A percentile compares a stretch with the other conserved stretches of the same genome.
These are phyloP conservation scores for Paelopatides confundens DNA, from an alignment of 53 echinoderm and acorn worm species.

Conservation along the genomic window DNA sequence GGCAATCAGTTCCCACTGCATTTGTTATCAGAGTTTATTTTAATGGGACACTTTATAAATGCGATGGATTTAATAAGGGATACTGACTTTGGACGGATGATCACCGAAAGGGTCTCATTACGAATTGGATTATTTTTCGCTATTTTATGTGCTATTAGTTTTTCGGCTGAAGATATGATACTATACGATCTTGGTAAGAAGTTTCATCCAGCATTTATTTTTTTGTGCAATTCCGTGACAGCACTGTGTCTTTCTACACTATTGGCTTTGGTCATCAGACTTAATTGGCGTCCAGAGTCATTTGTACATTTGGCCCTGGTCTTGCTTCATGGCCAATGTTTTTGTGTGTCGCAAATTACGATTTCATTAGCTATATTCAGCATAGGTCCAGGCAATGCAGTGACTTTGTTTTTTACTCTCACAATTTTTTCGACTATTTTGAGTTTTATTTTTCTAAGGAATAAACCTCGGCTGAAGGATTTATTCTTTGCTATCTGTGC, in stretches of 20 bases:
- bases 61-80: too few relatives aligned
- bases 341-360: background rate
- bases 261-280: background rate
- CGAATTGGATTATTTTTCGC: background rate
- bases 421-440: background rate
- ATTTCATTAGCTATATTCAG: background rate
- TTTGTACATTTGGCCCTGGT: background rate
- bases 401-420: slow-evolving; percentile 2
- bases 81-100: too few relatives aligned
- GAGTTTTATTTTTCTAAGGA: background rate
- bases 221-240: background rate
- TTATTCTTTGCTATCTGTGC: slow-evolving; percentile 6
- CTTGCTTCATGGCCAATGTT: background rate
- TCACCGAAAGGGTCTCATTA: too few relatives aligned
- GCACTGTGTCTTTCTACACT: background rate
- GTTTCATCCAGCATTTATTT: background rate
- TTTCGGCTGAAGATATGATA: background rate
- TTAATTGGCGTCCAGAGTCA: background rate
- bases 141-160: background rate
- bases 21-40: too few relatives aligned
- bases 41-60: too few relatives aligned
- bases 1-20: too few relatives aligned
- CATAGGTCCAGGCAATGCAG: slow-evolving; percentile 17
- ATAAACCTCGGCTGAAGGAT: background rate
- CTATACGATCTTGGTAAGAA: background rate